These are phyloP conservation scores for Drosophila tanythrix DNA, from an alignment of 2,888 invertebrate genomes.

Conservation along the genomic window DNA sequence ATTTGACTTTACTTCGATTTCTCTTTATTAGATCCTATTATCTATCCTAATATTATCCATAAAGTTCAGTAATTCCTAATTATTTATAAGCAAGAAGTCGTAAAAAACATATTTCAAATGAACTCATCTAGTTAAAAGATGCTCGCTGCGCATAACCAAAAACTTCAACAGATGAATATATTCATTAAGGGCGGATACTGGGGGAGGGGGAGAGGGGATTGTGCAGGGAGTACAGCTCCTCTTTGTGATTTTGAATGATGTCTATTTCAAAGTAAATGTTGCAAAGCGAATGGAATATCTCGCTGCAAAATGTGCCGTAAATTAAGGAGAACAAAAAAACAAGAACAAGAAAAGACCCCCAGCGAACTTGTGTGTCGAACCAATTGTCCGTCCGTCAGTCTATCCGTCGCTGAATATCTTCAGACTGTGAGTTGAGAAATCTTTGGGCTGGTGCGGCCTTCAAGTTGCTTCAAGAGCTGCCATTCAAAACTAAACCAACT, in stretches of 20 bases:
- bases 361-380: slow-evolving; percentile 49
- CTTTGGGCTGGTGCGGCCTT: slow-evolving; percentile 32
- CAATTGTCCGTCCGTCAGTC: slow-evolving; percentile 6
- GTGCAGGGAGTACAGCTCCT: neutral
- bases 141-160: slow-evolving; percentile 34
- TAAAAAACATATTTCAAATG: slow-evolving; percentile 19
- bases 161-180: slow-evolving; percentile 55
- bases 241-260: slow-evolving; percentile 57
- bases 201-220: too few species aligned
- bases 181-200: slow-evolving; percentile 17
- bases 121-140: slow-evolving; percentile 46
- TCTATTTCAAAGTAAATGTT: slow-evolving; percentile 77
- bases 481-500: slow-evolving; percentile 24
- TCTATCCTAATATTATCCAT: too few species aligned
- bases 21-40: neutral
- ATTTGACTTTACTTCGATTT: neutral
- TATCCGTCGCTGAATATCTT: slow-evolving; percentile 20
- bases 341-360: slow-evolving; percentile 57
- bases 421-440: slow-evolving; percentile 30
- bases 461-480: slow-evolving; percentile 56
- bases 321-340: slow-evolving; percentile 39
- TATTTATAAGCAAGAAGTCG: neutral
- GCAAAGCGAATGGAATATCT: slow-evolving; percentile 63
- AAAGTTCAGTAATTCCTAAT: neutral
- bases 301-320: slow-evolving; percentile 72